Percentiles rank a stretch among this genome's conserved stretches.
phyloP scores from a whole-genome alignment of 2,888 invertebrate genomes.

The Alentia gelatinosa region DNA sequence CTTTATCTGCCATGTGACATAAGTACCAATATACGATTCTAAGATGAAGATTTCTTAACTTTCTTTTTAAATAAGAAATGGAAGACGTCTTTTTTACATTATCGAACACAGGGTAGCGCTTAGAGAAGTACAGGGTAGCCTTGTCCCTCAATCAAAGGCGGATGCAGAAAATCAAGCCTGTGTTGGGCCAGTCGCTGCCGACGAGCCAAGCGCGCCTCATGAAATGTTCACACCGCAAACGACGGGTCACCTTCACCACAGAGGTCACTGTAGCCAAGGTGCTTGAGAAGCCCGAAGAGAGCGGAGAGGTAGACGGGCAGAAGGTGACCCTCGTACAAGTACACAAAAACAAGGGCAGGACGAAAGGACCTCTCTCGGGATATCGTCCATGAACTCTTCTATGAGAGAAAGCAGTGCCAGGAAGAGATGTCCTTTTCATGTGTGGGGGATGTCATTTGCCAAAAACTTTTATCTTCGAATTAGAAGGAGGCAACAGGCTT shows the following conservation, averaged over 20 bases:
- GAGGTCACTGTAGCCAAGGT: constrained; percentile 51
- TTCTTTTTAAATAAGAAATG: too few relatives aligned
- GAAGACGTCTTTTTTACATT: too few relatives aligned
- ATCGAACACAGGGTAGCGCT: too few relatives aligned
- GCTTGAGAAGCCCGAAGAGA: constrained; percentile 1
- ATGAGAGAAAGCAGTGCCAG: background rate
- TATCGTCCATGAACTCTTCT: too few relatives aligned
- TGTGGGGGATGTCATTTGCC: background rate
- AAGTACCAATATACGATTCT: too few relatives aligned
- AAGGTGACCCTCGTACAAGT: background rate
- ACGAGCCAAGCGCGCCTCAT: background rate
- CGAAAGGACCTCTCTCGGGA: background rate
- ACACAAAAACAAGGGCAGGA: background rate
- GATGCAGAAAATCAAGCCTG: background rate
- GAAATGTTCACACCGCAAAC: background rate
- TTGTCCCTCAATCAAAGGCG: too few relatives aligned
- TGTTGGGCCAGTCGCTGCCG: background rate
- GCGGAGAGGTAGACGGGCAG: background rate
- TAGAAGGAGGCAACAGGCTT: too few relatives aligned
- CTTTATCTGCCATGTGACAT: too few relatives aligned
- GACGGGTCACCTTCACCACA: constrained; percentile 36
- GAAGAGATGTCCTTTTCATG: background rate
- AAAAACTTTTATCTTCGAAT: too few relatives aligned
- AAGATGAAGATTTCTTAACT: too few relatives aligned
- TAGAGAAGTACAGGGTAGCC: too few relatives aligned